These are phyloP conservation scores for Catostomus latipinnis DNA, from an alignment of 2,797 vertebrate genomes.

Conservation along the genomic window DNA sequence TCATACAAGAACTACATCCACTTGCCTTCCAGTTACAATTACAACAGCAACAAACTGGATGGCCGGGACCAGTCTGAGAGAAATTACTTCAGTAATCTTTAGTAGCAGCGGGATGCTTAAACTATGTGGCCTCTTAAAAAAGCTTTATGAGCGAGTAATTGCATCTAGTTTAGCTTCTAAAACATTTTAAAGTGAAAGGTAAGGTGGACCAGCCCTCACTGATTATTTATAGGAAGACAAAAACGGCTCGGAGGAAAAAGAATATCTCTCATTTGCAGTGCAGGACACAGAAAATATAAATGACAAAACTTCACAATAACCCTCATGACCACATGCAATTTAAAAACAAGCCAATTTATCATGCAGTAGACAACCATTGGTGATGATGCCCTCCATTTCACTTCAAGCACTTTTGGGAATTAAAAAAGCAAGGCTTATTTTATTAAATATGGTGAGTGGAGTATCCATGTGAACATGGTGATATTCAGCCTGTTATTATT, in stretches of 20 bases:
- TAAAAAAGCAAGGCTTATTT: constrained; percentile 64
- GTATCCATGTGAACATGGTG: constrained; percentile 65
- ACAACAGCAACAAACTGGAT: not conserved
- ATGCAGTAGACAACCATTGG: constrained; percentile 62
- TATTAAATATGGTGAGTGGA: constrained; percentile 72
- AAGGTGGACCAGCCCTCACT: constrained; percentile 37
- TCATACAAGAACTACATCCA: not conserved
- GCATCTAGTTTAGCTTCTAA: constrained; percentile 63
- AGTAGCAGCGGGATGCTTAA: constrained; percentile 36
- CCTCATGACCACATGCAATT: constrained; percentile 75
- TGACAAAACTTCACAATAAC: constrained; percentile 66
- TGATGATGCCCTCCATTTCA: constrained; percentile 61
- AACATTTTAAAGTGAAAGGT: constrained; percentile 60
- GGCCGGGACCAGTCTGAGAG: not conserved
- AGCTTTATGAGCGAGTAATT: constrained; percentile 65
- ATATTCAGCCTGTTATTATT: constrained; percentile 43
- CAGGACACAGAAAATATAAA: constrained; percentile 66
- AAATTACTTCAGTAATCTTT: not conserved
- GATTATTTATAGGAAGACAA: constrained; percentile 66
- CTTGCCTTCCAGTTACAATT: not conserved
- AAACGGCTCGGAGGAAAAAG: constrained; percentile 57
- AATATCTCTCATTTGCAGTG: constrained; percentile 59
- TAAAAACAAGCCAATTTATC: constrained; percentile 77
- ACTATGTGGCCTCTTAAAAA: constrained; percentile 60
- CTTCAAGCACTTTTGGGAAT: constrained; percentile 61